phyloP scores from a whole-genome alignment of 2,888 invertebrate genomes.

The Drosophila cognata region DNA sequence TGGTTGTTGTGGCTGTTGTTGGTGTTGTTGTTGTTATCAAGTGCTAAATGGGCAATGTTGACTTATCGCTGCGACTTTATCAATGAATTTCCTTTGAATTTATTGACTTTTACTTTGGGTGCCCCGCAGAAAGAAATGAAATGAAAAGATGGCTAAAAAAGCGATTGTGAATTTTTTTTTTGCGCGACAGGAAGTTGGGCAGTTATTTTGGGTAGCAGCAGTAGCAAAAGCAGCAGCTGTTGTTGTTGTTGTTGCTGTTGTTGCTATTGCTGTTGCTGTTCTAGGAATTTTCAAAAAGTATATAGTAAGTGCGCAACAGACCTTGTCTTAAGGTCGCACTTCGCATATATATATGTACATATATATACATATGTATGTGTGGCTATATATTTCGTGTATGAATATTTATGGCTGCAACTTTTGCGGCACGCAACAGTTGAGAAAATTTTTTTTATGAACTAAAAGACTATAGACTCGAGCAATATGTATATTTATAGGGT shows the following conservation, averaged over 20 bases:
- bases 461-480: slow-evolving; percentile 20
- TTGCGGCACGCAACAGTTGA: slow-evolving; percentile 46
- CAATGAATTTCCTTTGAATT: slow-evolving; percentile 76
- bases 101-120: slow-evolving; percentile 74
- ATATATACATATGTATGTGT: slow-evolving; percentile 1
- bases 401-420: slow-evolving; percentile 52
- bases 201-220: slow-evolving; percentile 28
- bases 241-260: slow-evolving; percentile 11
- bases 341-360: background rate
- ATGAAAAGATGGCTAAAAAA: slow-evolving; percentile 45
- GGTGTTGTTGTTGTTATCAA: slow-evolving; percentile 51
- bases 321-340: slow-evolving; percentile 63
- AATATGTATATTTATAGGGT: slow-evolving; percentile 36
- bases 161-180: slow-evolving; percentile 33
- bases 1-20: slow-evolving; percentile 14
- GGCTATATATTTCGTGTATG: slow-evolving; percentile 23
- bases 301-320: slow-evolving; percentile 39
- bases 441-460: slow-evolving; percentile 11
- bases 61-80: slow-evolving; percentile 68
- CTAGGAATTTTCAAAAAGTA: slow-evolving; percentile 42
- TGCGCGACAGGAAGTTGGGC: slow-evolving; percentile 54
- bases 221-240: slow-evolving; percentile 26
- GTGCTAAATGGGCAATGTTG: slow-evolving; percentile 56
- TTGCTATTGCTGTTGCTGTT: slow-evolving; percentile 22
- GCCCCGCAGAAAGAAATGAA: slow-evolving; percentile 42